phyloP scores from a whole-genome alignment of 2,113 vertebrate genomes.

The Cathartes aura region DNA sequence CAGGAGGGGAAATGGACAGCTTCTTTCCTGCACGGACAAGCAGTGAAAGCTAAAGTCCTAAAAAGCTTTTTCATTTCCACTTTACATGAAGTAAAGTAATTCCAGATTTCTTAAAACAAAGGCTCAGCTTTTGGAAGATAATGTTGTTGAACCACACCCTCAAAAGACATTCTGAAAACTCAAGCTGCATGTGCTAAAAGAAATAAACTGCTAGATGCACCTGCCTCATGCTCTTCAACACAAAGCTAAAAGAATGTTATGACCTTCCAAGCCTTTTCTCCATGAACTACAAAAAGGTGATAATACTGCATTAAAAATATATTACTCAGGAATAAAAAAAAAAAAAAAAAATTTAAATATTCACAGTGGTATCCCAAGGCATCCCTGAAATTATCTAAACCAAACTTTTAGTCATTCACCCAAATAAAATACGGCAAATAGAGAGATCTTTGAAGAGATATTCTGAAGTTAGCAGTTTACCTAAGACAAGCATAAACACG shows the following conservation, averaged over 20 bases:
- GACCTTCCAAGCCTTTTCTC: background rate
- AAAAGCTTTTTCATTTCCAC: background rate
- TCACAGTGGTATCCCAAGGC: background rate
- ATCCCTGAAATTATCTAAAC: background rate
- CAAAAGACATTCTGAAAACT: background rate
- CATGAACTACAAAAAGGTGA: background rate
- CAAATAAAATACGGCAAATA: background rate
- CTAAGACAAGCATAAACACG: background rate
- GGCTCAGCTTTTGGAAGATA: background rate
- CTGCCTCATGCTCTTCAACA: background rate
- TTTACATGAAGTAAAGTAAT: background rate
- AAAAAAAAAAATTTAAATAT: background rate
- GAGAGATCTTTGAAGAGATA: background rate
- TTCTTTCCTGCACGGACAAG: background rate
- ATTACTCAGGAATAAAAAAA: background rate
- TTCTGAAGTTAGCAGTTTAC: background rate
- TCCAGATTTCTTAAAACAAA: constrained; percentile 4
- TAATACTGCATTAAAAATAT: background rate
- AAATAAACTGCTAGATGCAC: background rate
- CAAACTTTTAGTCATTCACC: background rate
- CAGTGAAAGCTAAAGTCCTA: background rate
- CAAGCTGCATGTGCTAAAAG: background rate
- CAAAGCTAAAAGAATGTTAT: background rate
- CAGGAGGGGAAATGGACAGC: background rate
- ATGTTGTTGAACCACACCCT: background rate